Base-by-base conservation (phyloP, 2,888 invertebrate genomes). In the Aspidiotus rigidus region DNA sequence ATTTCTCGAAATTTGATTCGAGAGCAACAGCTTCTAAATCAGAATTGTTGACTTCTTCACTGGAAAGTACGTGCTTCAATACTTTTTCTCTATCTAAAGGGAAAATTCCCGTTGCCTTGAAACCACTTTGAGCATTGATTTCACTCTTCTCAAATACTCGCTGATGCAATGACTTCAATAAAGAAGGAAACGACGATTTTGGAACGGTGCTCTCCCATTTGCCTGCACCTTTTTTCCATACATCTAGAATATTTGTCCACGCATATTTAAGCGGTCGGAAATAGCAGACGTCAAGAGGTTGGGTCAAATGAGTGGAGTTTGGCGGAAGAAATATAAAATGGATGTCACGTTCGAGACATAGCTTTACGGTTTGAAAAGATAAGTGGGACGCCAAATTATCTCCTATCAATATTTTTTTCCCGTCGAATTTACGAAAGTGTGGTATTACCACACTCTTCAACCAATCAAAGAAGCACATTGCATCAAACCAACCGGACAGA, bases 201-300 rank as follows among this genome's bases (percentile, higher is more conserved):
- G 56, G 13, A 10, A 70, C 39, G n/a, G 64, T 17, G 7, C 39
- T 41, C 44, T 56, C 13, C n/a, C n/a, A n/a, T n/a, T n/a, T n/a
- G n/a, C n/a, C n/a, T n/a, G 49, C 62, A 42, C 15, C 39, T n/a
- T 53, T 55, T 41, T 62, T 69, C 67, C 60, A 67, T 13, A 53
- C 53, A 28, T 40, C 42, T 10, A 73, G 55, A 57, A 72, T 71
- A n/a, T 59, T 56, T n/a, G 73, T 59, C 73, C 73, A 73, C 53
- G 64, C 70, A 10, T 17, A 62, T 57, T 74, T 73, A n/a, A 74
- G 55, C 1, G 74, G 74, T 2, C 71, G 55, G 60, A 74, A 73
- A 40, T 71, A 73, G n/a, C 70, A 71, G 2, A 73, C 71, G 42
- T 73, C 73, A 7, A 74, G 63, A 11, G 72, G 74, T 67, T 73